phyloP scores from a whole-genome alignment of 2,888 invertebrate genomes.

The Cotesia congregata region DNA sequence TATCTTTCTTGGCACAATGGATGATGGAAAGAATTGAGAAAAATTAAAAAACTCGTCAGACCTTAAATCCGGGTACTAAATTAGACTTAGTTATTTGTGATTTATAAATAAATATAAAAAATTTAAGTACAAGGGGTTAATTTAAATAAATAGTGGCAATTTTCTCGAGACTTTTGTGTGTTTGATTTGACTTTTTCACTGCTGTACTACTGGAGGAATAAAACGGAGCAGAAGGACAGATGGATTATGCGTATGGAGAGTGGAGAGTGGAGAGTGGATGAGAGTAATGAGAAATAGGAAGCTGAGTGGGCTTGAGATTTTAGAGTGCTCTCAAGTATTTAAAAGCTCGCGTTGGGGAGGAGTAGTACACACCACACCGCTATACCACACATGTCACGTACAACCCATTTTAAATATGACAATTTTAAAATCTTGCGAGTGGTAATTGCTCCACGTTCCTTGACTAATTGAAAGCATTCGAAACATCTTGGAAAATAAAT shows the following conservation, averaged over 20 bases:
- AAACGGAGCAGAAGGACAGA: not conserved
- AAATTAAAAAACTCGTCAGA: slow-evolving; percentile 56
- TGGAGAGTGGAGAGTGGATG: not conserved
- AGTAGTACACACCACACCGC: not conserved
- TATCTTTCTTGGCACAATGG: not conserved
- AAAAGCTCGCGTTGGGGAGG: not conserved
- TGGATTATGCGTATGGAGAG: slow-evolving; percentile 17
- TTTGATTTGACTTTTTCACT: not conserved
- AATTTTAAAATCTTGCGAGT: slow-evolving; percentile 12
- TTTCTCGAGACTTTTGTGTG: not conserved
- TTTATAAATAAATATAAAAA: not conserved
- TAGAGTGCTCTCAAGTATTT: not conserved
- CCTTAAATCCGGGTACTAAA: slow-evolving; percentile 65
- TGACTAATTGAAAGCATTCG: slow-evolving; percentile 16
- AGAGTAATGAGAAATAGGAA: slow-evolving; percentile 20
- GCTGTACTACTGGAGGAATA: not conserved
- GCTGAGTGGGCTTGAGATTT: slow-evolving; percentile 13
- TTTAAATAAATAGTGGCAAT: not conserved
- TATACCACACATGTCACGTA: slow-evolving; percentile 12
- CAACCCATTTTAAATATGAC: slow-evolving; percentile 4
- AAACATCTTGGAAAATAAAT: slow-evolving; percentile 1
- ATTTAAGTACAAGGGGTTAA: not conserved
- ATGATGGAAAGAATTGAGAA: not conserved
- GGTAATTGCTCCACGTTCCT: slow-evolving; percentile 18
- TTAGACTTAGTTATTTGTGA: slow-evolving; percentile 51